Percentiles rank a stretch among this genome's conserved stretches.
phyloP scores from a whole-genome alignment of 2,113 vertebrate genomes.

The Alectura lathami region DNA sequence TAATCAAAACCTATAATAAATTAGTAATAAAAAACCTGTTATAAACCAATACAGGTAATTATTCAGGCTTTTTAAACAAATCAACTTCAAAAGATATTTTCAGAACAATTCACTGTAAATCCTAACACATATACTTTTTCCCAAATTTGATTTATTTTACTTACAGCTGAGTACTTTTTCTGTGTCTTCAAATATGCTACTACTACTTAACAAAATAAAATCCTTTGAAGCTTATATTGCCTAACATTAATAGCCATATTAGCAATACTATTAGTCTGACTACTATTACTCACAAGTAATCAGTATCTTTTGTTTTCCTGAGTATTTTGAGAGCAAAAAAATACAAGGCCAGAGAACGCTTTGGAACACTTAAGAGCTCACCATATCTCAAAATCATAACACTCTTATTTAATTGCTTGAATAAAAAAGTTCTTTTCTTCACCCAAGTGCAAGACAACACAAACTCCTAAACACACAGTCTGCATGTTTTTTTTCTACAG shows the following conservation, averaged over 20 bases:
- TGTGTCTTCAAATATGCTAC: neutral
- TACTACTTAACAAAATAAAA: neutral
- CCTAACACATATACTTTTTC: neutral
- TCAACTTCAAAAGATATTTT: neutral
- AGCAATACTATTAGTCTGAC: neutral
- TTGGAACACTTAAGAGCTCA: neutral
- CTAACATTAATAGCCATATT: neutral
- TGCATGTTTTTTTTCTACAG: neutral
- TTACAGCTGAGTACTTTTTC: neutral
- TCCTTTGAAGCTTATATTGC: neutral
- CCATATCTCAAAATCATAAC: neutral
- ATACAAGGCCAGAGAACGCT: neutral
- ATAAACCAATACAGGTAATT: neutral
- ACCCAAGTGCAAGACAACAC: neutral
- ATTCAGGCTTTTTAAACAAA: neutral
- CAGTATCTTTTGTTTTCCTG: neutral
- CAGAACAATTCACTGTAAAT: neutral
- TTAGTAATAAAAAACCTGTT: neutral
- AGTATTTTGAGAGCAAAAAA: neutral
- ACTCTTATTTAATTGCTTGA: neutral
- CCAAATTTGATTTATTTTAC: neutral
- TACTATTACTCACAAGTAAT: neutral
- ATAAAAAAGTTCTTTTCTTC: neutral
- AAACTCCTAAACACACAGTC: neutral
- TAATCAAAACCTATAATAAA: neutral